Percentiles rank a stretch among this genome's conserved stretches.
Evolutionary conservation across 2,113 vertebrate genomes (phyloP).

Genomic region (Piprites chloris): DNA sequence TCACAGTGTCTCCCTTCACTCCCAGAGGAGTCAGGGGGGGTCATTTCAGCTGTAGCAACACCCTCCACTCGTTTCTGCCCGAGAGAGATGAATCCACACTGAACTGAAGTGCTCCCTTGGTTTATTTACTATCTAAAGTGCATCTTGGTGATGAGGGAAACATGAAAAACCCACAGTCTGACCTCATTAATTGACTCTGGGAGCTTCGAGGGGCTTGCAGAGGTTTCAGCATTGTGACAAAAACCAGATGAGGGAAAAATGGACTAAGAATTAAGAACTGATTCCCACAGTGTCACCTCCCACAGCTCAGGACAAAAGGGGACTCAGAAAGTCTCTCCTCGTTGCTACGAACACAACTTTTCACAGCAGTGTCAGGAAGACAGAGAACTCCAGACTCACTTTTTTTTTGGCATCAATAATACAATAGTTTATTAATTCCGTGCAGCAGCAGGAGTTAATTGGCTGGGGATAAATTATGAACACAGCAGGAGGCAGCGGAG

Average conservation of each 20-base stretch:
- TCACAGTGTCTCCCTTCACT: not conserved
- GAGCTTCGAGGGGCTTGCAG: not conserved
- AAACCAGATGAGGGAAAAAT: not conserved
- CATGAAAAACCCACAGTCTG: not conserved
- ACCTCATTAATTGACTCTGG: not conserved
- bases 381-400: not conserved
- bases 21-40: not conserved
- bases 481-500: not conserved
- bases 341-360: not conserved
- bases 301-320: not conserved
- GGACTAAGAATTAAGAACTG: not conserved
- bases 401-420: constrained; percentile 11
- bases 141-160: not conserved
- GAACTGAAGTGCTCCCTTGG: not conserved
- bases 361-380: not conserved
- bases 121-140: not conserved
- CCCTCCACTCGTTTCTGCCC: not conserved
- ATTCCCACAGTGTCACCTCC: not conserved
- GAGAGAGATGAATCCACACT: not conserved
- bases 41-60: not conserved
- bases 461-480: constrained; percentile 35
- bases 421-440: constrained; percentile 15
- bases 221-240: not conserved
- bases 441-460: constrained; percentile 31
- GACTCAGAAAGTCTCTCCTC: not conserved